These are phyloP conservation scores for Nephrotoma guestfalica DNA, from an alignment of 2,888 invertebrate genomes.

Conservation along the genomic window DNA sequence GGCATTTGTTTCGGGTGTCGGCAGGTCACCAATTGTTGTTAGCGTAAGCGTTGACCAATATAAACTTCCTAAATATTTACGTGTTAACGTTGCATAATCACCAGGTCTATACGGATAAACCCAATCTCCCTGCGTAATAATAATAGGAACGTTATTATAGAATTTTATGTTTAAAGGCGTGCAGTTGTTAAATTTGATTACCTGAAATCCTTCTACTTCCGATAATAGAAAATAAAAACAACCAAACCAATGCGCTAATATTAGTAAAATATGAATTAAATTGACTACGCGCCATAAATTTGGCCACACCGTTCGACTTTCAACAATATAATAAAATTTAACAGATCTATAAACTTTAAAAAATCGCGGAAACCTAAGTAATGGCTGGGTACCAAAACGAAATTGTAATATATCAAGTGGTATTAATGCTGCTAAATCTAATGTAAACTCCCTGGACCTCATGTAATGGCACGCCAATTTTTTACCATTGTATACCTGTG, in stretches of 20 bases:
- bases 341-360: slow-evolving; percentile 84
- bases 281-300: slow-evolving; percentile 93
- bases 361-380: slow-evolving; percentile 78
- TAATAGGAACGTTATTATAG: not conserved
- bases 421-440: slow-evolving; percentile 68
- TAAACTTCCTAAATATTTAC: slow-evolving; percentile 86
- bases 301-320: slow-evolving; percentile 88
- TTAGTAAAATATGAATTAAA: slow-evolving; percentile 84
- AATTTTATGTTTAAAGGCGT: not conserved
- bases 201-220: slow-evolving; percentile 76
- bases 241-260: slow-evolving; percentile 95
- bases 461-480: slow-evolving; percentile 84
- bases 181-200: slow-evolving; percentile 17
- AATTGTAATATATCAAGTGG: slow-evolving; percentile 82
- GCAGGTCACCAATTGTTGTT: slow-evolving; percentile 91
- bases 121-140: slow-evolving; percentile 58
- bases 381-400: slow-evolving; percentile 65
- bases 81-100: slow-evolving; percentile 75
- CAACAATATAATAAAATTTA: slow-evolving; percentile 90
- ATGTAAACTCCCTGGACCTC: slow-evolving; percentile 64
- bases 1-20: slow-evolving; percentile 89
- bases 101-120: slow-evolving; percentile 77
- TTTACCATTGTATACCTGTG: slow-evolving; percentile 69
- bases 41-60: slow-evolving; percentile 95
- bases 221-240: slow-evolving; percentile 93